Base-by-base conservation (phyloP, 2,797 vertebrate genomes). In the Clarias laeviceps region DNA sequence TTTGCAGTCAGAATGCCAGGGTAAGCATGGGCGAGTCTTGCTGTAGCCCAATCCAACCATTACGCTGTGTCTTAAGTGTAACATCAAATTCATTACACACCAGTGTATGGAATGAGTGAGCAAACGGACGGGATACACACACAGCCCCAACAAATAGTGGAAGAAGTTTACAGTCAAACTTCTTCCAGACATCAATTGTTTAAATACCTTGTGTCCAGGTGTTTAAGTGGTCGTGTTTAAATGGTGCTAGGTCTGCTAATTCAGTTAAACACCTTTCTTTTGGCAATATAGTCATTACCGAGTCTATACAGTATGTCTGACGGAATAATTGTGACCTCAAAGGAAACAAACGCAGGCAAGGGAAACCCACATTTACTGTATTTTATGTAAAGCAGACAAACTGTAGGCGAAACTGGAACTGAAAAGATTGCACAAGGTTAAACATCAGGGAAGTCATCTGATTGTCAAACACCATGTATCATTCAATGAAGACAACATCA, bases 51-150 rank as follows among this genome's bases (percentile, higher is more conserved):
- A 73, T 83, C 59, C 80, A 85, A 27, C 61, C 50, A 80, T 88
- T 83, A 85, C 80, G 29, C 79, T 80, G 69, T 79, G 83, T 59
- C 29, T 68, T 57, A 78, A 45, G 56, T 22, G 37, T 80, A 50
- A 54, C 15, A 27, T 82, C 37, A 65, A 70, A 54, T 57, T 72
- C 11, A 85, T 83, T 82, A 73, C 40, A 59, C 74, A 82, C 57
- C 34, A 82, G 56, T 15, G 50, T 72, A 70, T 69, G 29, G 37
- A 37, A 57, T n/a, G 57, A 79, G 73, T 56, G 9, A 82, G 17
- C 15, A 64, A 74, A 78, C 54, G 59, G 54, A 32, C 24, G 27
- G 40, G 15, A 74, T n/a, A 29, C 69, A 50, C 18, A 29, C 24
- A 20, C 76, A 78, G 29, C 14, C 56, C 32, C 2, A 15, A 29